Conservation (phyloP, 1,140 invertebrate species). For the Cardiocondyla obscurior region DNA sequence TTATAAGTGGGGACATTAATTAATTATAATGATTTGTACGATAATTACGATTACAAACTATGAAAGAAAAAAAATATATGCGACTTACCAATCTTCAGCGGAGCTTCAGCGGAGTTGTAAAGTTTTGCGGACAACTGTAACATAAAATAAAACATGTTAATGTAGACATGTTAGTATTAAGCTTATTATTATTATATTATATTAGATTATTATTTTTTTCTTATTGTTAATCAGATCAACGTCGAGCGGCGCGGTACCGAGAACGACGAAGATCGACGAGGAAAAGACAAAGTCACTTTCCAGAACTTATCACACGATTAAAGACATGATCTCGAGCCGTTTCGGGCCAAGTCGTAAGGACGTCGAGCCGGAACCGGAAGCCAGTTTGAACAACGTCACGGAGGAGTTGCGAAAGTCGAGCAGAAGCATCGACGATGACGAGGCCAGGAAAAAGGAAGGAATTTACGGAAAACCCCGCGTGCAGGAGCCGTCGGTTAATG, state of each 20-base stretch:
- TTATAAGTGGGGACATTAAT: no score
- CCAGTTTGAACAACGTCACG: conserved; percentile 86
- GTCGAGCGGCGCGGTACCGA: conserved; percentile 72
- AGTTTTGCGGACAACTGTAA: no score
- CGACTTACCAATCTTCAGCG: no score
- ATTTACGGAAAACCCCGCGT: conserved; percentile 86
- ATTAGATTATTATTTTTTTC: no score
- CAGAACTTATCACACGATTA: conserved; percentile 92
- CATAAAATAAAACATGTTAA: no score
- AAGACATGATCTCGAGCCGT: conserved; percentile 93
- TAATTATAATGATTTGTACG: no score
- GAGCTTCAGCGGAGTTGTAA: no score
- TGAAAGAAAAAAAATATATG: no score
- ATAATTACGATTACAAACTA: no score
- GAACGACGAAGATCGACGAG: conserved; percentile 79
- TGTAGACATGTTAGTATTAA: no score
- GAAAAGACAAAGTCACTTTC: conserved; percentile 87
- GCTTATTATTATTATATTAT: no score
- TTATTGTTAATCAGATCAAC: conserved; percentile 71
- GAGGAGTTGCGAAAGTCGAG: conserved; percentile 86
- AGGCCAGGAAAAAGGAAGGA: conserved; percentile 80
- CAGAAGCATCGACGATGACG: conserved; percentile 80
- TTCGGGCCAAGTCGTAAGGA: conserved; percentile 88
- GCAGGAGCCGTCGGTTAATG: conserved; percentile 77
- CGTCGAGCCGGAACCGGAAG: conserved; percentile 84